phyloP scores from a whole-genome alignment of 2,888 invertebrate genomes.

The Apoda limacodes region DNA sequence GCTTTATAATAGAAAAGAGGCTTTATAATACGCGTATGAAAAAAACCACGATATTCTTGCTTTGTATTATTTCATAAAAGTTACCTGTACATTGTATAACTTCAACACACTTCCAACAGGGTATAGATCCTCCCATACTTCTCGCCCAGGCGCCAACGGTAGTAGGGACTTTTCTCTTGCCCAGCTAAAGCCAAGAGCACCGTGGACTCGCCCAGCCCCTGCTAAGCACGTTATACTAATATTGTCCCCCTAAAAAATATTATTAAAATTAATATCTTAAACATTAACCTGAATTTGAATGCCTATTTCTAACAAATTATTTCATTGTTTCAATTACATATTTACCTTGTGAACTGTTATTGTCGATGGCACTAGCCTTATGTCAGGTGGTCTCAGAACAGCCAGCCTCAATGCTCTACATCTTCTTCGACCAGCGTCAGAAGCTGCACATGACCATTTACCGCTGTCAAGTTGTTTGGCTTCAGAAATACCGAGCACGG shows the following conservation, averaged over 20 bases:
- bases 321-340: too few species aligned
- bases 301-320: too few species aligned
- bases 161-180: constrained; percentile 81
- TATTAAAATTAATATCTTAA: constrained; percentile 1
- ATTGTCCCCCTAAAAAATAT: constrained; percentile 70
- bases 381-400: constrained; percentile 72
- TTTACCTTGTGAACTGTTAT: constrained; percentile 77
- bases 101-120: constrained; percentile 87
- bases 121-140: constrained; percentile 87
- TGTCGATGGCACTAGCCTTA: constrained; percentile 77
- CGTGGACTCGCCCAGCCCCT: constrained; percentile 72
- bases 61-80: too few species aligned
- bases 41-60: too few species aligned
- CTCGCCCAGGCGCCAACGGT: constrained; percentile 78
- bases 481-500: constrained; percentile 78
- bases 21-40: too few species aligned
- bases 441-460: constrained; percentile 82
- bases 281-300: background rate
- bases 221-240: constrained; percentile 79
- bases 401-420: constrained; percentile 74
- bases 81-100: constrained; percentile 80
- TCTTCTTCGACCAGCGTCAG: constrained; percentile 76
- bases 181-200: constrained; percentile 85
- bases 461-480: constrained; percentile 80
- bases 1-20: too few species aligned